Base-by-base conservation (phyloP, 2,113 vertebrate species). In the Megaleporinus macrocephalus region DNA sequence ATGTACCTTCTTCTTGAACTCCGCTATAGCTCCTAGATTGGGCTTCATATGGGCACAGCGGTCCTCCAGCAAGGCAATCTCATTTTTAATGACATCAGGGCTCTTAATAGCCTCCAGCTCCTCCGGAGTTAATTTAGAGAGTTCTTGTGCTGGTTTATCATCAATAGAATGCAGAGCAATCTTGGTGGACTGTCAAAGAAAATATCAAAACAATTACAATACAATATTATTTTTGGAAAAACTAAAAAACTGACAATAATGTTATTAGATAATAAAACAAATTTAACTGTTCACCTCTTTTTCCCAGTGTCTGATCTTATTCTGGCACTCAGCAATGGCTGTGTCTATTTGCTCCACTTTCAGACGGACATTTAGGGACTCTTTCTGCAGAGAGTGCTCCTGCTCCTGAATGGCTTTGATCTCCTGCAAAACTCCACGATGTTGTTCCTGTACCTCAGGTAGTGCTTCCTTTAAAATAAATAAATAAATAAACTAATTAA, bases 291-390 rank as follows among this genome's bases (percentile, higher is more conserved):
- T 57, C 22, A 97, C 98, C 97, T 99, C 96, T 89, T 96, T 98
- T 53, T 97, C 95, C 96, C 97, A 99, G 80, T 98, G 93, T 88
- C 96, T 97, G 63, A 98, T 90, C 90, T 98, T 98, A 57, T 91
- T 93, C 85, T 96, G 95, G 88, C 96, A 94, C 75, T 98, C 94
- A 0, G 91, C 79, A 88, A 98, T 94, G 77, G 92, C 93, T 61
- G 92, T 89, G 10, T 97, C 94, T 0, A 97, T 93, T 76, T 98
- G 96, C 80, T 99, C 96, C 1, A 98, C 91, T 87, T 95, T 95
- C 77, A 99, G 93, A 57, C 95, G 95, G 66, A 99, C 93, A 20
- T 87, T 95, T 26, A 99, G 94, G 20, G 95, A 96, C 81, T 97
- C 95, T 85, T 95, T 96, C 71, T 97, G 96, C 84, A 99, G 93